These are phyloP conservation scores for Marmota monax DNA, from an alignment of 2,113 vertebrate species.

Conservation along the genomic window DNA sequence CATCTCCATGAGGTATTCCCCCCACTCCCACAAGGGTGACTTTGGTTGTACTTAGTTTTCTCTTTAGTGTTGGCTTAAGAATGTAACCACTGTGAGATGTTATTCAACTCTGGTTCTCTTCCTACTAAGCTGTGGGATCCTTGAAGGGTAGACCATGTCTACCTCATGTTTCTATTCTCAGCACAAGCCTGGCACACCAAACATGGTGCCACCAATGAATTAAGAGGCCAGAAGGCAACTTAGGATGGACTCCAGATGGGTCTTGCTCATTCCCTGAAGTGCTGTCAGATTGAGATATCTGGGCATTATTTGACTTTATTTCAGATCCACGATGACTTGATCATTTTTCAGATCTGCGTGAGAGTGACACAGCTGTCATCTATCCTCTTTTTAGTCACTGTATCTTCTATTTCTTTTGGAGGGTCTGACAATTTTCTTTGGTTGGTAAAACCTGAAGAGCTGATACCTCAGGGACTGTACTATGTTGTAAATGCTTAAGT, in stretches of 20 bases:
- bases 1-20: not conserved
- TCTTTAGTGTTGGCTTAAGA: not conserved
- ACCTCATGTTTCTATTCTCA: not conserved
- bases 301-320: not conserved
- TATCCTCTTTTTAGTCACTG: accelerated
- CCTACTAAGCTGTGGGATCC: not conserved
- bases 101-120: not conserved
- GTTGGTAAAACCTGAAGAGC: not conserved
- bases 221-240: not conserved
- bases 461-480: not conserved
- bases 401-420: not conserved
- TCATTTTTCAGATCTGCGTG: not conserved
- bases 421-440: not conserved
- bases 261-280: not conserved
- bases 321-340: not conserved
- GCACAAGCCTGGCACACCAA: not conserved
- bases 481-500: not conserved
- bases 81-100: not conserved
- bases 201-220: accelerated
- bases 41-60: constrained; percentile 10
- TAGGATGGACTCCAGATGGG: accelerated
- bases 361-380: no score
- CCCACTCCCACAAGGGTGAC: not conserved
- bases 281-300: not conserved
- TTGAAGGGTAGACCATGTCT: no score